A percentile compares a stretch with the other conserved stretches of the same genome.
Evolutionary conservation across 2,797 vertebrate species (phyloP).

Genomic region (Bradypodion ventrale): DNA sequence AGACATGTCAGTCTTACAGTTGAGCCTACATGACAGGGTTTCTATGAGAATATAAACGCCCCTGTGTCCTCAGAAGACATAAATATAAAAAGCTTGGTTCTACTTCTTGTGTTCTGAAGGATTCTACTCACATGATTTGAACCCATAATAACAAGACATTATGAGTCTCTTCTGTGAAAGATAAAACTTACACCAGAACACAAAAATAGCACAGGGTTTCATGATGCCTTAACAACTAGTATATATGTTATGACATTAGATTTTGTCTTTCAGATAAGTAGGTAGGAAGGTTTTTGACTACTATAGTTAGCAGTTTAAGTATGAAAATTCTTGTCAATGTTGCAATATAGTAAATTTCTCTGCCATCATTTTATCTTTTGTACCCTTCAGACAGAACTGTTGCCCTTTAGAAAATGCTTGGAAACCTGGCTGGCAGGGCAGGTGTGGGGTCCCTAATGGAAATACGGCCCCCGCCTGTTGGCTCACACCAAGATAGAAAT

Average conservation of each 20-base stretch:
- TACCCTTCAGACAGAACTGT: too few species aligned
- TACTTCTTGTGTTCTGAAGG: background rate
- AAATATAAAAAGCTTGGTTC: background rate
- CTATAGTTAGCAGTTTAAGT: background rate
- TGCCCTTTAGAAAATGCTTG: too few species aligned
- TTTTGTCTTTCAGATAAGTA: background rate
- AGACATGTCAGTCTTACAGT: background rate
- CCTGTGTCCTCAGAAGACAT: background rate
- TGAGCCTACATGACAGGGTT: background rate
- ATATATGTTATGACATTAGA: background rate
- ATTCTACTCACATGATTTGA: background rate
- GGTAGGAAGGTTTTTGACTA: background rate
- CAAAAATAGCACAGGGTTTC: background rate
- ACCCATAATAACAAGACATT: background rate
- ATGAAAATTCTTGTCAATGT: background rate
- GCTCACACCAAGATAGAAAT: too few species aligned
- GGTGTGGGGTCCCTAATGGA: too few species aligned
- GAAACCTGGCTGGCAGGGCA: too few species aligned
- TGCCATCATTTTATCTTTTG: background rate
- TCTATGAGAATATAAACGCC: background rate
- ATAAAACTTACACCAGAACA: background rate
- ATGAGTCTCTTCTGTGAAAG: background rate
- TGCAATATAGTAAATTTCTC: background rate
- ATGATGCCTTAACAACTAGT: background rate
- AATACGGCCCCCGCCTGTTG: too few species aligned